Evolutionary conservation across 2,113 vertebrate genomes (phyloP).

Genomic region (Aegotheles bennettii): DNA sequence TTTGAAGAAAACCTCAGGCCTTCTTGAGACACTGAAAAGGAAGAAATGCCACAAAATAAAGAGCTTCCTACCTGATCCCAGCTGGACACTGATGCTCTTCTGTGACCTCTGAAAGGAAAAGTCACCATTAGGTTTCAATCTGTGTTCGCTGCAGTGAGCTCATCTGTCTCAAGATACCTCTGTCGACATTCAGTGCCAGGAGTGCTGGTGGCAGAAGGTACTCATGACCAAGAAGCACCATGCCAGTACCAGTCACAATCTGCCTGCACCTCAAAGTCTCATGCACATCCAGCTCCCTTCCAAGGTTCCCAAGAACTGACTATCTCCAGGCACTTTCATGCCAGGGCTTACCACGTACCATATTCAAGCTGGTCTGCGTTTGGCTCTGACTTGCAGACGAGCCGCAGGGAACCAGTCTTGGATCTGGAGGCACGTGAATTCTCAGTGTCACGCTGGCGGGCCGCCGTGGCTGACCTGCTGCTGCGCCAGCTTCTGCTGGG

Average conservation of each 20-base stretch:
- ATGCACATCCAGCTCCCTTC: not conserved
- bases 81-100: conserved; percentile 70
- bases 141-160: not conserved
- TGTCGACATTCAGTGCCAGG: not conserved
- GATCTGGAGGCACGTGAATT: conserved; percentile 71
- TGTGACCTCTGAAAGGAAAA: conserved; percentile 70
- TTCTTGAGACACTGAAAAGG: not conserved
- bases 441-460: conserved; percentile 68
- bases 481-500: conserved; percentile 72
- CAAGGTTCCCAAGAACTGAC: not conserved
- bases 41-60: not conserved
- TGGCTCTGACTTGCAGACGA: conserved; percentile 90
- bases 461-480: conserved; percentile 48
- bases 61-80: conserved; percentile 70
- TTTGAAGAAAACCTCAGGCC: not conserved
- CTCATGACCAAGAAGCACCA: not conserved
- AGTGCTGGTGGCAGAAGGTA: not conserved
- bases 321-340: not conserved
- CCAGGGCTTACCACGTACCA: conserved; percentile 58
- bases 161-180: not conserved
- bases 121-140: conserved; percentile 33
- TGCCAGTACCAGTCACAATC: not conserved
- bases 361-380: conserved; percentile 77
- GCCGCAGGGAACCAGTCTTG: conserved; percentile 70
- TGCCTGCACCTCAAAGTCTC: not conserved